Conservation (phyloP, 2,113 vertebrate genomes). For the Pontoporia blainvillei region DNA sequence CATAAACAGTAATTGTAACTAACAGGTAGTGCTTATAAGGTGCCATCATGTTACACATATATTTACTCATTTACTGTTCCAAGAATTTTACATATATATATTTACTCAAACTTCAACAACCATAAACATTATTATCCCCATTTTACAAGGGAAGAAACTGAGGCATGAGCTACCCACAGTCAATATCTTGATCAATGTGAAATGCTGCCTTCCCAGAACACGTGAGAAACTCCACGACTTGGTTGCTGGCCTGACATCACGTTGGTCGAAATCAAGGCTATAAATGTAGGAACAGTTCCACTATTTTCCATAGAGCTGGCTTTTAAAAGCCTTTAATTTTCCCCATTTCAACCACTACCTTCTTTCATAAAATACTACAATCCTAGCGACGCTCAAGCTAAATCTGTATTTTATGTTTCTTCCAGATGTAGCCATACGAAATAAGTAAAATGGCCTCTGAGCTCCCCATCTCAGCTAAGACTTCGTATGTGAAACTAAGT, state of each 20-base stretch:
- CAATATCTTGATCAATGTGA: neutral
- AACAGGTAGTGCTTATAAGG: neutral
- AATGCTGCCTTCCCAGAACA: neutral
- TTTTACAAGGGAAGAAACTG: neutral
- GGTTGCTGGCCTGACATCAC: neutral
- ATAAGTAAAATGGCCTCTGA: neutral
- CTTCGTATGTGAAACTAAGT: neutral
- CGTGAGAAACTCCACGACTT: neutral
- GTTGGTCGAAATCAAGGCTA: neutral
- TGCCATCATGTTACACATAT: neutral
- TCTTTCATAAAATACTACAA: neutral
- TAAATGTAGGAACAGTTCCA: neutral
- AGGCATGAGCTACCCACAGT: neutral
- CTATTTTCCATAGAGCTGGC: neutral
- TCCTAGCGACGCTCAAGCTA: neutral
- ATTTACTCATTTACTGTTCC: neutral
- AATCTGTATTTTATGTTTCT: neutral
- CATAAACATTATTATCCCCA: neutral
- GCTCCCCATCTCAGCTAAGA: neutral
- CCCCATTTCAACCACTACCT: neutral
- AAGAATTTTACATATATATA: neutral
- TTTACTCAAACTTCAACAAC: neutral
- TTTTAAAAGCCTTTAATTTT: neutral
- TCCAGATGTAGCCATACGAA: slow-evolving; percentile 3
- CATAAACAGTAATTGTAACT: neutral